Conservation (phyloP, 1,140 invertebrate genomes). For the Drosophila pachea region DNA sequence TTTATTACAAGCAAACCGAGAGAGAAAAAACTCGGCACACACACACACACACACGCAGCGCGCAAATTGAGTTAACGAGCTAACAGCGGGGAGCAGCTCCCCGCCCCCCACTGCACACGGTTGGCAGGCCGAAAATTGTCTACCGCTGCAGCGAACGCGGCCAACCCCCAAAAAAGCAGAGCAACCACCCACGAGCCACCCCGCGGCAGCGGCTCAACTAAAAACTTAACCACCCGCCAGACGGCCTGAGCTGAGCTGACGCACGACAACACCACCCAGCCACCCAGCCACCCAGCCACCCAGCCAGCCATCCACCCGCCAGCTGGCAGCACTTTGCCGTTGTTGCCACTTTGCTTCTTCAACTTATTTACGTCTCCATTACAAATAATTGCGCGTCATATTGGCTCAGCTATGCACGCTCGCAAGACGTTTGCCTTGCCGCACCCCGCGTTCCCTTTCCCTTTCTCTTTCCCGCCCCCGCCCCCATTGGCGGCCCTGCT, state of each 20-base stretch:
- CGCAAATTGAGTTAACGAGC: conserved; percentile 75
- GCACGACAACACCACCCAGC: conserved; percentile 1
- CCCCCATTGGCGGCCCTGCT: conserved; percentile 4
- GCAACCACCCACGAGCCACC: conserved; percentile 38
- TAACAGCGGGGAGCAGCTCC: conserved; percentile 54
- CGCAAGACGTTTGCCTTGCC: no score
- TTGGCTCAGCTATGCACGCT: conserved; percentile 69
- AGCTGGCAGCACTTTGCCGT: conserved; percentile 39
- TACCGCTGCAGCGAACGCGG: conserved; percentile 1
- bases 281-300: background rate
- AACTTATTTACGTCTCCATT: conserved; percentile 78
- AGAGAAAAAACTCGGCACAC: background rate
- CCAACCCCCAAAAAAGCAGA: conserved; percentile 24
- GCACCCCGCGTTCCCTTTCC: no score
- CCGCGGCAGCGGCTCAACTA: conserved; percentile 46
- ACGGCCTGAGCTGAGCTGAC: conserved; percentile 5
- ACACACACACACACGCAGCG: conserved; percentile 5
- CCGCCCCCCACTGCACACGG: background rate
- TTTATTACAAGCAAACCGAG: conserved; percentile 57
- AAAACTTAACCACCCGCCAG: conserved; percentile 58
- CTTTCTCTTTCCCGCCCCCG: no score
- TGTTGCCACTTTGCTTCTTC: conserved; percentile 73
- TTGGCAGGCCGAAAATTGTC: conserved; percentile 17
- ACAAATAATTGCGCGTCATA: conserved; percentile 79
- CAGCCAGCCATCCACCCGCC: background rate